These are phyloP conservation scores for Melipona beecheii DNA, from an alignment of 2,888 invertebrate species.

Conservation along the genomic window DNA sequence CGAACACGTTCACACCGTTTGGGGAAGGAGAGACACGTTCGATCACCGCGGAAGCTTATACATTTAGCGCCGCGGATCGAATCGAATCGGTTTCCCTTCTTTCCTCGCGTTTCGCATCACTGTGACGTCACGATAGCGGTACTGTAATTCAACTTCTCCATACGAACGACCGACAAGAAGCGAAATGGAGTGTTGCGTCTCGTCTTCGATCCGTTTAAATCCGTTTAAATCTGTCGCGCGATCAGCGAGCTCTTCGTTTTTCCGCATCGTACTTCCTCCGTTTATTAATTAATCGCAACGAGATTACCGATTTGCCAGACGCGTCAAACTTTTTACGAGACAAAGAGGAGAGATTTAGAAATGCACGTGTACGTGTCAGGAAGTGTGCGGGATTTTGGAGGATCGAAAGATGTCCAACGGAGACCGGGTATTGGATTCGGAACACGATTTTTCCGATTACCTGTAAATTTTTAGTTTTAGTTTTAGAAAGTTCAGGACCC, in stretches of 20 bases:
- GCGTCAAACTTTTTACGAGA: too few species aligned
- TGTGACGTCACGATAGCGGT: background rate
- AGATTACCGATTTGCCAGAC: too few species aligned
- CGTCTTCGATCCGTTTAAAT: background rate
- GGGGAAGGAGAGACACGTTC: conserved; percentile 29
- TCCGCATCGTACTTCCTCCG: background rate
- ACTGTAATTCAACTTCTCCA: background rate
- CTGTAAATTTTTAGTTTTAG: too few species aligned
- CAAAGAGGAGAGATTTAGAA: too few species aligned
- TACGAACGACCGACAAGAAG: background rate
- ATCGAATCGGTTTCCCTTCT: conserved; percentile 33
- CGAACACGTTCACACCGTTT: conserved; percentile 40
- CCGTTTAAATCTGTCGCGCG: background rate
- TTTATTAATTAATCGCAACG: too few species aligned
- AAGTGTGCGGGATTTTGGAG: too few species aligned
- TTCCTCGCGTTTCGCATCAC: background rate
- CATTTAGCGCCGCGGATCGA: conserved; percentile 3
- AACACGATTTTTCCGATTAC: too few species aligned
- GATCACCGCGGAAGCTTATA: background rate
- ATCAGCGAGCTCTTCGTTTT: background rate
- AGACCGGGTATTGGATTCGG: too few species aligned
- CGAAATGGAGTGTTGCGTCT: background rate
- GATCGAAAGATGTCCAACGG: too few species aligned
- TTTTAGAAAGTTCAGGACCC: too few species aligned
- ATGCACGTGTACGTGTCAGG: too few species aligned